These are phyloP conservation scores for Alosa sapidissima DNA, from an alignment of 2,797 vertebrate genomes.

Conservation along the genomic window DNA sequence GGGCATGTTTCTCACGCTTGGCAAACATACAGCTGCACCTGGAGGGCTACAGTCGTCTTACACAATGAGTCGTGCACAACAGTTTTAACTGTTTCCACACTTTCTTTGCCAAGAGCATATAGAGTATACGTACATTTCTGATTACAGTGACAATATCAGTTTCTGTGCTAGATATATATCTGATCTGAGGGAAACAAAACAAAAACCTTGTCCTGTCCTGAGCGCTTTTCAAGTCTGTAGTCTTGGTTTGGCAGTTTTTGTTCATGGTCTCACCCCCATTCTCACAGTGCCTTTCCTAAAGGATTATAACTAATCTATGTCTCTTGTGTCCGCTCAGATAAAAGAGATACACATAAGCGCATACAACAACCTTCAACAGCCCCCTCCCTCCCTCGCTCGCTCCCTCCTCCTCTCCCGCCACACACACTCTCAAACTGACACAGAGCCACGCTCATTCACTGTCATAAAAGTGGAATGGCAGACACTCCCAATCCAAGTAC, in stretches of 20 bases:
- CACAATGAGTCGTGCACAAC: slow-evolving; percentile 48
- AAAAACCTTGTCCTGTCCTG: neutral
- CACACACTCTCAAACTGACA: slow-evolving; percentile 28
- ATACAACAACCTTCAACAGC: slow-evolving; percentile 29
- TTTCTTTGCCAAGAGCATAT: slow-evolving; percentile 14
- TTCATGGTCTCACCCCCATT: neutral
- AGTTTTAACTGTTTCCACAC: slow-evolving; percentile 53
- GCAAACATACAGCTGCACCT: slow-evolving; percentile 52
- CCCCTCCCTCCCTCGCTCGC: slow-evolving; percentile 21
- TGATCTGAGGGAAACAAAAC: neutral
- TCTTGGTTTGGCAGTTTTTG: neutral
- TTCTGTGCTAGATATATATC: neutral
- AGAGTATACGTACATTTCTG: neutral
- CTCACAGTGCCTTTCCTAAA: neutral
- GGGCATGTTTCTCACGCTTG: slow-evolving; percentile 61
- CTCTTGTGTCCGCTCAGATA: neutral
- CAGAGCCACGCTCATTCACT: slow-evolving; percentile 42
- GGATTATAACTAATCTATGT: neutral
- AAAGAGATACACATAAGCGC: slow-evolving; percentile 6
- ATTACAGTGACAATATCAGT: neutral
- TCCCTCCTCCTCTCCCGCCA: slow-evolving; percentile 10
- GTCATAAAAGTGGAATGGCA: slow-evolving; percentile 38
- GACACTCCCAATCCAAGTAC: slow-evolving; percentile 46
- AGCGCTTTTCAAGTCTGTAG: neutral
- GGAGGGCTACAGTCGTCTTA: slow-evolving; percentile 53